Base-by-base conservation (phyloP, 2,888 invertebrate species). In the Drosophila neutralis region DNA sequence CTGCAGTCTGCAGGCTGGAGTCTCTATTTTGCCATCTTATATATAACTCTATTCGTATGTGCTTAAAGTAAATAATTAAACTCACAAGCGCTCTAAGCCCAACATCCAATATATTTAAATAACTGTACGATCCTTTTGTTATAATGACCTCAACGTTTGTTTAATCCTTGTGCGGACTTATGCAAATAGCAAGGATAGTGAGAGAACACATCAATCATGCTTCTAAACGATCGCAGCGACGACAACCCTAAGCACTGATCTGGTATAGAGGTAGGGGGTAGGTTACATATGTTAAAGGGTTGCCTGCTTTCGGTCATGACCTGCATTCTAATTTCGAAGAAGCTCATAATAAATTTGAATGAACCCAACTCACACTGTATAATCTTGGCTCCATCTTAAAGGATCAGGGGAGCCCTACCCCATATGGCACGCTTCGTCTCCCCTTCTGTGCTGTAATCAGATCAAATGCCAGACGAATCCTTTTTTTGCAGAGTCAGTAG, bases 201-300 rank as follows among this genome's bases (percentile, higher is more conserved):
- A 59, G 61, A 36, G 51, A 24, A 31, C 69, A 10, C 90, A 90
- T 86, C 89, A 87, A 86, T 86, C 90, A 89, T 76, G 69, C 69
- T 64, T 53, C 66, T 76, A 89, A 90, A 21, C 76, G 81, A 90
- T 74, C 72, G 45, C 58, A 69, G 57, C 57, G 49, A 69, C 40
- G 24, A 49, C 33, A 57, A 58, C 49, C 67, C 69, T 51, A 45
- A 56, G 51, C 59, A 49, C 52, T 36, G 58, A 54, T 68, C 61
- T 54, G n/a, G 40, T 21, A 42, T 29, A 29, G 29, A 45, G 49
- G 5, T 18, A 56, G n/a, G 38, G n/a, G 69, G 48, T 58, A 48
- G 40, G 65, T 35, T 42, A 66, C 56, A 57, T 63, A 60, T 45
- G 52, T 38, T 45, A 68, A 72, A 69, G 79, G 66, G 70, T 74